Evolutionary conservation across 2,888 invertebrate genomes (phyloP).

Genomic region (Dasysyrphus albostriatus): DNA sequence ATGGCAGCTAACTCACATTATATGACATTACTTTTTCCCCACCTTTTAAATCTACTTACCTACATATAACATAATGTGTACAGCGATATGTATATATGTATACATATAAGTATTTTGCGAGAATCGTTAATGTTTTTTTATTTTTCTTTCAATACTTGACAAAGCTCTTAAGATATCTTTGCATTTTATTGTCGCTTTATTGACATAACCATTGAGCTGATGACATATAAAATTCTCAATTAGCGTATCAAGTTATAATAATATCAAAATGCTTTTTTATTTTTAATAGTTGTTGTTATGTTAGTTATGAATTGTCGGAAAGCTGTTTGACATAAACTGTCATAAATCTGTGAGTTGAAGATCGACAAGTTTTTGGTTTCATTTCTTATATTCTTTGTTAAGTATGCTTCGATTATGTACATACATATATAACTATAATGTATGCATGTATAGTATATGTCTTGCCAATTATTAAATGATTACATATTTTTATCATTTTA

Average conservation of each 20-base stretch:
- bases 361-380: background rate
- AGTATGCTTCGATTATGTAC: background rate
- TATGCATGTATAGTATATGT: background rate
- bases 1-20: too few relatives aligned
- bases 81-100: background rate
- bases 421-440: background rate
- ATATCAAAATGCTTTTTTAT: background rate
- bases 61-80: too few relatives aligned
- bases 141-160: background rate
- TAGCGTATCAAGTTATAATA: constrained; percentile 11
- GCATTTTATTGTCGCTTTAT: constrained; percentile 20
- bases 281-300: too few relatives aligned
- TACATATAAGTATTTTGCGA: background rate
- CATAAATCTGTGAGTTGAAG: constrained; percentile 4
- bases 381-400: background rate
- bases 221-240: constrained; percentile 23
- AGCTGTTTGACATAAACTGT: constrained; percentile 1
- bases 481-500: background rate
- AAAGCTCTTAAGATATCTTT: constrained; percentile 17
- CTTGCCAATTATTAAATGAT: background rate
- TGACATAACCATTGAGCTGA: constrained; percentile 29
- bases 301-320: background rate
- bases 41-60: too few relatives aligned
- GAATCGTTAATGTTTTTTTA: background rate
- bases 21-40: too few relatives aligned